These are phyloP conservation scores for Collichthys lucidus DNA, from an alignment of 2,113 vertebrate species.

Conservation along the genomic window DNA sequence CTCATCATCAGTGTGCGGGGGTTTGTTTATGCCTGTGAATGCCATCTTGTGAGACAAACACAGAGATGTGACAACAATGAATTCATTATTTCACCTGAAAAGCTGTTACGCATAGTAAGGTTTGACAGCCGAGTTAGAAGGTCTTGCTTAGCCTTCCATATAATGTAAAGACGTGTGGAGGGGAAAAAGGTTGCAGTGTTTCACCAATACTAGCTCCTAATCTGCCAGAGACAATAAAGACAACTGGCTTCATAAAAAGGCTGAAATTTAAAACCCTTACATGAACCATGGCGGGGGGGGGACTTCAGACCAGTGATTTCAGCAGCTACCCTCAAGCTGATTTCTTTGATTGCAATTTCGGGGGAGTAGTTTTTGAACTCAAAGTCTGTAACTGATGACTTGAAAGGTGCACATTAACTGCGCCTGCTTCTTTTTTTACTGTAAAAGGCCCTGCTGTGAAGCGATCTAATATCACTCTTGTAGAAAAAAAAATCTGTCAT, in stretches of 20 bases:
- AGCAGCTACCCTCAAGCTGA: constrained; percentile 44
- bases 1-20: background rate
- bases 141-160: background rate
- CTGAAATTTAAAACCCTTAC: background rate
- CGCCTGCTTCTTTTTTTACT: background rate
- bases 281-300: background rate
- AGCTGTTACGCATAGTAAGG: background rate
- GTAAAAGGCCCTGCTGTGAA: background rate
- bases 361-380: constrained; percentile 43
- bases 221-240: constrained; percentile 36
- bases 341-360: constrained; percentile 50
- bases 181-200: background rate
- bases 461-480: background rate
- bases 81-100: constrained; percentile 13
- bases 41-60: background rate
- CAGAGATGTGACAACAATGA: background rate
- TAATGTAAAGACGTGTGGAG: background rate
- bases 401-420: constrained; percentile 24
- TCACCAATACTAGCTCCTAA: constrained; percentile 42
- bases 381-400: constrained; percentile 28
- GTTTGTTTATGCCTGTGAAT: background rate
- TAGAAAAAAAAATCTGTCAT: background rate
- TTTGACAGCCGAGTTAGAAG: constrained; percentile 8
- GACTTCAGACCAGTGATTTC: constrained; percentile 26
- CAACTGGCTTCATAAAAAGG: constrained; percentile 2